These are phyloP conservation scores for Gallinago solitaria DNA, from an alignment of 2,797 vertebrate species.

Conservation along the genomic window DNA sequence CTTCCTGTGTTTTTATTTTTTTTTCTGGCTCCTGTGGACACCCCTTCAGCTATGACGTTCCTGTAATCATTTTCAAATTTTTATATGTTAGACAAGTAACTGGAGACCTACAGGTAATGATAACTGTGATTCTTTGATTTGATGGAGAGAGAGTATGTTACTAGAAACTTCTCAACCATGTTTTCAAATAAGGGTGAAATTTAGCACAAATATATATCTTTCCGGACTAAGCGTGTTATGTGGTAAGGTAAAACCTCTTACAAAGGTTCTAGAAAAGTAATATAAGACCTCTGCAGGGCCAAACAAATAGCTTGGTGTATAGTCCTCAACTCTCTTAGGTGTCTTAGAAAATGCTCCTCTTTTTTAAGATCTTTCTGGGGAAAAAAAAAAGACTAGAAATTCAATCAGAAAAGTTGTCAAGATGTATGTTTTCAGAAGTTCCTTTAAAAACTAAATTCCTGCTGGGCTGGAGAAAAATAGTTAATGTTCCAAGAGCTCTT, in stretches of 20 bases:
- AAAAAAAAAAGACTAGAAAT: neutral
- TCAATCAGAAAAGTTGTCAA: neutral
- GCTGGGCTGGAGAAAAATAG: neutral
- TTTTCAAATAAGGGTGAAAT: neutral
- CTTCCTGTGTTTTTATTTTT: neutral
- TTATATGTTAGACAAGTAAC: neutral
- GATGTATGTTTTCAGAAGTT: neutral
- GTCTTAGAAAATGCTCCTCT: neutral
- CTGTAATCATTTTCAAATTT: neutral
- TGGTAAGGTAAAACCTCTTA: neutral
- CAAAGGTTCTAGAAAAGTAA: neutral
- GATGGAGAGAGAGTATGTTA: neutral
- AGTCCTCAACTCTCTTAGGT: neutral
- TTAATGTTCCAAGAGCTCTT: neutral
- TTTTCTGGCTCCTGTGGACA: neutral
- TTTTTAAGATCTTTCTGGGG: neutral
- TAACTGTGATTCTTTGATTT: neutral
- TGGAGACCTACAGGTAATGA: neutral
- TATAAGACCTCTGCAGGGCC: neutral
- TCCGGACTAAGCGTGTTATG: neutral
- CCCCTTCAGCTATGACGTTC: neutral
- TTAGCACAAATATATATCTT: neutral
- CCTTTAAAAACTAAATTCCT: neutral
- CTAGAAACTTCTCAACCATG: fast-evolving
- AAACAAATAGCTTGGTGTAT: neutral